Conservation (phyloP, 2,888 invertebrate genomes). For the Drosophila paranaensis region DNA sequence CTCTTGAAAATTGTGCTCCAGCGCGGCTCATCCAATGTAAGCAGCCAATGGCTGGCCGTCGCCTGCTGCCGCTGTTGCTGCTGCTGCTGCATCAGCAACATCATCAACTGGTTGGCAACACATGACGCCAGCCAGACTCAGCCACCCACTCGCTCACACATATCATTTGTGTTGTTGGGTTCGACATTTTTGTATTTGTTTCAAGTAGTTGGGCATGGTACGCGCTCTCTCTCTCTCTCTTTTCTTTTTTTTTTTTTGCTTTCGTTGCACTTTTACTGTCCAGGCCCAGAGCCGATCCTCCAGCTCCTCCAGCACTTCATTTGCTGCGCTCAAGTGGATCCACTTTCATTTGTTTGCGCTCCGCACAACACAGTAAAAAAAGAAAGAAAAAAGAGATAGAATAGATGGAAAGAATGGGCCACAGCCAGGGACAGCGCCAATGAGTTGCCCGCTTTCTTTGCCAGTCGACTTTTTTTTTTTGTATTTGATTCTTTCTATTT, state of each 20-base stretch:
- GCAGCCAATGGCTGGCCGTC: constrained; percentile 67
- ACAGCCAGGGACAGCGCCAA: constrained; percentile 52
- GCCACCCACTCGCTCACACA: constrained; percentile 39
- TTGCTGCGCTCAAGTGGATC: constrained; percentile 82
- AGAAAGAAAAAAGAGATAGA: constrained; percentile 7
- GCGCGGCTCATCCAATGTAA: constrained; percentile 80
- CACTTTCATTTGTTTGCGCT: constrained; percentile 82
- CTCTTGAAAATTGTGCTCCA: constrained; percentile 82
- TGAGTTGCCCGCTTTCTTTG: constrained; percentile 58
- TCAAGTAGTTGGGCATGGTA: constrained; percentile 49
- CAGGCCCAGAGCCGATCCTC: constrained; percentile 42
- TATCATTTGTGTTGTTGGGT: constrained; percentile 70
- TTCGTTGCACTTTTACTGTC: constrained; percentile 81
- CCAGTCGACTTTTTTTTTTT: constrained; percentile 27
- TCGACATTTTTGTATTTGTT: constrained; percentile 77
- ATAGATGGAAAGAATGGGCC: constrained; percentile 30
- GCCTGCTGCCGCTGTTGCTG: constrained; percentile 3
- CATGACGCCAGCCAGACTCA: constrained; percentile 47
- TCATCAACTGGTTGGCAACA: constrained; percentile 80
- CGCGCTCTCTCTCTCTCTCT: neutral
- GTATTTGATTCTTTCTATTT: constrained; percentile 41
- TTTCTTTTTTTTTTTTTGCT: constrained; percentile 65
- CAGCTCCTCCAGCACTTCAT: constrained; percentile 74
- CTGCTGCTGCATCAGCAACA: constrained; percentile 70
- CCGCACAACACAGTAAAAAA: constrained; percentile 43